Conservation (phyloP, 2,113 vertebrate genomes). For the Tapirus terrestris region DNA sequence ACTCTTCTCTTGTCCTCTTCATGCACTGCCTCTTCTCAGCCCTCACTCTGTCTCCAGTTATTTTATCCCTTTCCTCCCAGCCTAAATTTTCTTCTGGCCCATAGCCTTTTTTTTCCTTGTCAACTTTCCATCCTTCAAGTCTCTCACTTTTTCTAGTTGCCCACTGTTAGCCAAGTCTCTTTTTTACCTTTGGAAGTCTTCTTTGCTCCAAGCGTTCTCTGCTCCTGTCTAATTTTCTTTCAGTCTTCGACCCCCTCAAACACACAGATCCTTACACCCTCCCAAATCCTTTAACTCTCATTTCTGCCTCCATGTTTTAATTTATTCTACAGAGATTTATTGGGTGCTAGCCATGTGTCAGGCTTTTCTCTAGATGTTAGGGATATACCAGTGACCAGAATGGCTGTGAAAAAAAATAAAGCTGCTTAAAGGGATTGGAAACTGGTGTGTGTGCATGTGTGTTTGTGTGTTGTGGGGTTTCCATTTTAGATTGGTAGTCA, state of each 20-base stretch:
- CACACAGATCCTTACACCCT: background rate
- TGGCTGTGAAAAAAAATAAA: background rate
- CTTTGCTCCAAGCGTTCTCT: background rate
- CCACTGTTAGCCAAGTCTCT: background rate
- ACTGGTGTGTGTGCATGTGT: background rate
- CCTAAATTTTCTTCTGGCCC: background rate
- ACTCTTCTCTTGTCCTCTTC: background rate
- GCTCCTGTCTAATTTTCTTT: background rate
- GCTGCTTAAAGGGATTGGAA: background rate
- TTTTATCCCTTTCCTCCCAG: background rate
- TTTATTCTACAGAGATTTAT: conserved; percentile 18
- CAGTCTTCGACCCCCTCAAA: background rate
- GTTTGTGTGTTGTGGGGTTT: background rate
- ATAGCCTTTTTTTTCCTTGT: background rate
- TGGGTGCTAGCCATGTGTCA: background rate
- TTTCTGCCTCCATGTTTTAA: background rate
- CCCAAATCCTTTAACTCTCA: background rate
- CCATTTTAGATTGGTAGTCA: background rate
- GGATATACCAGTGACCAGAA: background rate
- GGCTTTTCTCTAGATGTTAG: background rate
- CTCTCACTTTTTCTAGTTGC: background rate
- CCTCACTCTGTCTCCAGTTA: background rate
- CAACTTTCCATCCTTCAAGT: background rate
- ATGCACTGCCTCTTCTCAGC: background rate
- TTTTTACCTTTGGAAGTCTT: background rate